A percentile compares a stretch with the other conserved stretches of the same genome.
These are phyloP conservation scores for Eptatretus atami DNA, from an alignment of 2,797 vertebrate species.

Conservation along the genomic window DNA sequence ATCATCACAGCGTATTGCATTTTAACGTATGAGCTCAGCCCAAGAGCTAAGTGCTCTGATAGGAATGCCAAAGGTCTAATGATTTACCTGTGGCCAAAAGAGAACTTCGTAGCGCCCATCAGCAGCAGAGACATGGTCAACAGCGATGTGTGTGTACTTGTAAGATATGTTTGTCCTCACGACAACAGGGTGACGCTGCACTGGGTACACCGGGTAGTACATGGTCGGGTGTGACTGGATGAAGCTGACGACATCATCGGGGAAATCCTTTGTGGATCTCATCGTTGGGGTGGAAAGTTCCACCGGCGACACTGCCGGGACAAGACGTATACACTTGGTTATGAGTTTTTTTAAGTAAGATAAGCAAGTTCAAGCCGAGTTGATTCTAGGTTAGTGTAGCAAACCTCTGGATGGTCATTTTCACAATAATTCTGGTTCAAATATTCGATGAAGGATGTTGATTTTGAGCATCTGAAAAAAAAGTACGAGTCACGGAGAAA, in stretches of 20 bases:
- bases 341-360: too few relatives aligned
- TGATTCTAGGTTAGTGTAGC: too few relatives aligned
- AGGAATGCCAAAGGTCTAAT: too few relatives aligned
- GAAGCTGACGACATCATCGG: slow-evolving; percentile 96
- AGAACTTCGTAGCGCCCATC: slow-evolving; percentile 94
- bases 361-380: background rate
- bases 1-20: too few relatives aligned
- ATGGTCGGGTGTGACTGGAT: slow-evolving; percentile 88
- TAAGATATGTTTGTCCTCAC: slow-evolving; percentile 72
- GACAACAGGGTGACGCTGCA: slow-evolving; percentile 78
- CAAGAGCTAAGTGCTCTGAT: too few relatives aligned
- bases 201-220: slow-evolving; percentile 66
- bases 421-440: too few relatives aligned
- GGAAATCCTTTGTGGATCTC: slow-evolving; percentile 97
- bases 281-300: slow-evolving; percentile 85
- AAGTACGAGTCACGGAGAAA: too few relatives aligned
- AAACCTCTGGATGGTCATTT: too few relatives aligned
- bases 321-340: background rate
- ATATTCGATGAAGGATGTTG: too few relatives aligned
- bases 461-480: too few relatives aligned
- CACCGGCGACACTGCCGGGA: slow-evolving; percentile 52
- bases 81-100: slow-evolving; percentile 60
- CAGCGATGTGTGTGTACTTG: slow-evolving; percentile 73
- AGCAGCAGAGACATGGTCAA: slow-evolving; percentile 83
- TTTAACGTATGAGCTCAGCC: too few relatives aligned